Conservation (phyloP, 2,888 invertebrate genomes). For the Petrolisthes cinctipes region DNA sequence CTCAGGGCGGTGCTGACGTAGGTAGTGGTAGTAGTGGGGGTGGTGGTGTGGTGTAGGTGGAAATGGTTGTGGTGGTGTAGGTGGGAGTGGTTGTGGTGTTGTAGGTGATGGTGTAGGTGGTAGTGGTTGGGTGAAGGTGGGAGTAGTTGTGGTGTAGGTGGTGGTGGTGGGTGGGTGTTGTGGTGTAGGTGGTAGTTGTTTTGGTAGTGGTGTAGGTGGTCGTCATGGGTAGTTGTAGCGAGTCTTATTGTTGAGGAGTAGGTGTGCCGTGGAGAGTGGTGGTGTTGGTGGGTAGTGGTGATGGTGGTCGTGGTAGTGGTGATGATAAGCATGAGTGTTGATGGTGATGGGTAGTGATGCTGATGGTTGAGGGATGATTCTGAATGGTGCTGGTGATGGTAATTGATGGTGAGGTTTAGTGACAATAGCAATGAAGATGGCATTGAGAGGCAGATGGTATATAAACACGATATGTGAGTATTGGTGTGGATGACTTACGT, state of each 20-base stretch:
- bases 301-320: background rate
- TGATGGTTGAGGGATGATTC: background rate
- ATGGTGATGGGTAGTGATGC: background rate
- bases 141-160: background rate
- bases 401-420: no score
- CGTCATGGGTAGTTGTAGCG: background rate
- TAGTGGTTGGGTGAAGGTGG: no score
- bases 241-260: background rate
- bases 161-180: background rate
- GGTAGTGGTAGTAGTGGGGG: background rate
- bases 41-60: background rate
- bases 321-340: no score
- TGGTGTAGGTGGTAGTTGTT: no score
- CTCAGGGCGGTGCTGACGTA: no score
- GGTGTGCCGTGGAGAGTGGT: background rate
- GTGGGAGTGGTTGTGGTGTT: no score
- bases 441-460: no score
- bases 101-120: background rate
- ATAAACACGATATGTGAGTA: no score
- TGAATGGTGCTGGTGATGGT: no score
- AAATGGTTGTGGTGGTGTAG: no score
- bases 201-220: background rate
- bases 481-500: no score
- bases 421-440: no score
- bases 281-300: background rate